Base-by-base conservation (phyloP, 2,888 invertebrate species). In the Rhopalosiphum nymphaeae region DNA sequence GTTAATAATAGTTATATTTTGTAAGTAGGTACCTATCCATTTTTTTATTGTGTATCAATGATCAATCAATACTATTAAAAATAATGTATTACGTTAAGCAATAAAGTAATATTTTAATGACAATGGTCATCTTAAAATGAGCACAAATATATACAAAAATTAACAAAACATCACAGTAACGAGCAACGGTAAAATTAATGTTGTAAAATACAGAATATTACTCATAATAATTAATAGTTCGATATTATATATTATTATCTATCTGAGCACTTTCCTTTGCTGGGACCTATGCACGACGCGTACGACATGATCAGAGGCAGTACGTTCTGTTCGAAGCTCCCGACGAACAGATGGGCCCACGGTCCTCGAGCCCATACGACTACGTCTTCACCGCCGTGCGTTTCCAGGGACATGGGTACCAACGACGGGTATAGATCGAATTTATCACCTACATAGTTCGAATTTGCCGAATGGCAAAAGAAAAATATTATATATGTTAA, bases 371-470 rank as follows among this genome's bases (percentile, higher is more conserved):
- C 95, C 93, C 91, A 95, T 21, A 95, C 94, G 5, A 92, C 94
- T 25, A 95, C 95, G 91, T 95, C 95, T 57, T 95, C 95, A 26
- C 95, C 95, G 10, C 95, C 95, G 94, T 95, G 95, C 7, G 95
- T 94, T 92, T 95, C 95, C 44, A 78, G 29, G 3, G 46, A 56
- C 46, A 94, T 42, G 1, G 94, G 94, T 46, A 95, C 94, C 93
- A 94, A 86, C 25, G 95, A 92, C 16, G 95, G 95, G 89, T 93
- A 95, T 25, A 94, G 57, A 5, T 90, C 90, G n/a, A 94, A 94
- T 61, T 90, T 94, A 57, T 94, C 61, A 49, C 90, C 93, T 94
- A 44, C 42, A 94, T 9, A 89, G 36, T 78, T 78, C 21, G 36
- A 78, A 36, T 36, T 36, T 78, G 21, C 10, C 21, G 78, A 78